Evolutionary conservation across 1,140 invertebrate genomes (phyloP).

Genomic region (Globodera ellingtonae): DNA sequence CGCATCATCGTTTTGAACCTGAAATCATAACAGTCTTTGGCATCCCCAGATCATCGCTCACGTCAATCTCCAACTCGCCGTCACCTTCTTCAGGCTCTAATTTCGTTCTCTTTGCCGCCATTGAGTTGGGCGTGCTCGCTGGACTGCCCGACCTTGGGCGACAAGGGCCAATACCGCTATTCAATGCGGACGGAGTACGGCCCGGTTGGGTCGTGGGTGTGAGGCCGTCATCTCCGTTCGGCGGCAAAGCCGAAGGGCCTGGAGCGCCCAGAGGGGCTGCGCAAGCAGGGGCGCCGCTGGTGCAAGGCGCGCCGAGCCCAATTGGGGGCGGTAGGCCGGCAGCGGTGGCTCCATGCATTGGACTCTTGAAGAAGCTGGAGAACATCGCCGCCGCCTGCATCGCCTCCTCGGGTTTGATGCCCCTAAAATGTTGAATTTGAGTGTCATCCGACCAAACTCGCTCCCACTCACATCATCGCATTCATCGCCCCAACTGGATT

Average conservation of each 20-base stretch:
- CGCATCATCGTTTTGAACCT: slow-evolving; percentile 50
- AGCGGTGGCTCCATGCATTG: slow-evolving; percentile 10
- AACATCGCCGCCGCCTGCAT: slow-evolving; percentile 46
- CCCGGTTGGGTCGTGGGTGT: slow-evolving; percentile 15
- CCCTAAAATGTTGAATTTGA: background rate
- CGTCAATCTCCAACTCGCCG: slow-evolving; percentile 63
- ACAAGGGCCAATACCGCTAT: slow-evolving; percentile 4
- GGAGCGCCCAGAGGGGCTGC: background rate
- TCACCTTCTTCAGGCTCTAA: slow-evolving; percentile 58
- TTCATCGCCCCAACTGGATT: slow-evolving; percentile 36
- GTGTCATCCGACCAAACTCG: no score
- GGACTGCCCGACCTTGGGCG: slow-evolving; percentile 24
- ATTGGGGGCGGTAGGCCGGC: background rate
- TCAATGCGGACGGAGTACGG: slow-evolving; percentile 23
- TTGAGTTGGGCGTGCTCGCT: slow-evolving; percentile 24
- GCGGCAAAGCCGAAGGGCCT: slow-evolving; percentile 18
- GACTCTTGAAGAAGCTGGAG: slow-evolving; percentile 32
- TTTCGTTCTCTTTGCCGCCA: slow-evolving; percentile 52
- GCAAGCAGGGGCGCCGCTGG: background rate
- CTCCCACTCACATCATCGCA: slow-evolving; percentile 16
- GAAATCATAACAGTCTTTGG: slow-evolving; percentile 34
- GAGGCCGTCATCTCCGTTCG: slow-evolving; percentile 8
- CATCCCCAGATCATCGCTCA: slow-evolving; percentile 32
- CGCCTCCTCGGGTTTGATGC: slow-evolving; percentile 46
- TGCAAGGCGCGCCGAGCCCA: background rate